Conservation (phyloP, 2,888 invertebrate genomes). For the Strigamia transsilvanica region DNA sequence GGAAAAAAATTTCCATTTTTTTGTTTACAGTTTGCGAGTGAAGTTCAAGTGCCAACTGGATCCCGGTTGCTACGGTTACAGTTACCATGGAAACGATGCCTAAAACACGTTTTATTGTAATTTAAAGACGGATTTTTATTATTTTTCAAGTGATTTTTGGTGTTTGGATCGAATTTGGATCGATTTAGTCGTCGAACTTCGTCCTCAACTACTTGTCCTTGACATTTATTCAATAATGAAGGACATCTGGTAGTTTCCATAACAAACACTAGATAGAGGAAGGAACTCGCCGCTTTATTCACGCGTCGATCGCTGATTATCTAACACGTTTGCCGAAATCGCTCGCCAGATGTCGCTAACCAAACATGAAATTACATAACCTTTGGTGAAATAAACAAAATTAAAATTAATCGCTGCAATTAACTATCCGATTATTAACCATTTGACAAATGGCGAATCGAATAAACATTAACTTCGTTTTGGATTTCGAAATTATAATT, state of each 20-base stretch:
- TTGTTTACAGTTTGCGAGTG: neutral
- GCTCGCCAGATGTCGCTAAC: neutral
- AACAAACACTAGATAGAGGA: neutral
- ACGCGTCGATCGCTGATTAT: neutral
- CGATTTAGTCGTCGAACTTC: neutral
- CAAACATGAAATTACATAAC: too few relatives aligned
- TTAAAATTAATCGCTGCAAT: too few relatives aligned
- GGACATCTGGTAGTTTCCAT: neutral
- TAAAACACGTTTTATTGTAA: neutral
- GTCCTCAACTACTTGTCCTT: conserved; percentile 19
- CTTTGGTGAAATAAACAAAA: too few relatives aligned
- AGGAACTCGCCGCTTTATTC: neutral
- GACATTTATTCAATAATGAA: conserved; percentile 33
- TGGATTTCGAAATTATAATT: too few relatives aligned
- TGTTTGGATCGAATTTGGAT: too few relatives aligned
- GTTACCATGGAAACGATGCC: neutral
- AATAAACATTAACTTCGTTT: too few relatives aligned
- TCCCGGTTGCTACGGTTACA: neutral
- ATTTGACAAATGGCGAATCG: too few relatives aligned
- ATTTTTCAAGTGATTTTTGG: neutral
- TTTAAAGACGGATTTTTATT: neutral
- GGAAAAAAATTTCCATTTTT: neutral
- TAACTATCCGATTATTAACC: too few relatives aligned
- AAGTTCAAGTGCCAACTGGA: conserved; percentile 29
- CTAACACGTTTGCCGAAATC: too few relatives aligned